Evolutionary conservation across 2,797 vertebrate species (phyloP), one percentile per base, ranked within the genome.

Genomic region (Melanogrammus aeglefinus): DNA sequence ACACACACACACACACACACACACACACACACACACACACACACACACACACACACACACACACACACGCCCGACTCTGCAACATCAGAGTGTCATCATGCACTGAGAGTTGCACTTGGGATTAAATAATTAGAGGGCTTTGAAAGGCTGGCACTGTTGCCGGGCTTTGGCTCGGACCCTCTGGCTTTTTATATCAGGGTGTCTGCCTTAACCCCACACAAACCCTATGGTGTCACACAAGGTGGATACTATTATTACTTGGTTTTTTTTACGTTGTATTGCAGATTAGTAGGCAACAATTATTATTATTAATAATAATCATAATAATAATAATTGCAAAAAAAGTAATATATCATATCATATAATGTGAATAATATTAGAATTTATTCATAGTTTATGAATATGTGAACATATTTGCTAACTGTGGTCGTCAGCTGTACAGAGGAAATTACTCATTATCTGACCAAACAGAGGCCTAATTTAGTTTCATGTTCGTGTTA

Each of bases 51-150:
- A 63, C 57, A 63, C 57, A 63, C 57, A 63, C 57, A 63, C 57
- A 63, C 57, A 63, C 57, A 63, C 57, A 63, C n/a, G 24, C 21
- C 2, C n/a, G 6, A 63, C 57, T 9, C 6, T 24, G 47, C 47
- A 18, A 57, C 47, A 57, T 21, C 57, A 24, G n/a, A n/a, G 57
- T n/a, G 57, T 63, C 21, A 24, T 63, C 57, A 90, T 89, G 86
- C 85, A 86, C 85, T 88, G 82, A 83, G 82, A 90, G 86, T 80
- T 88, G 89, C 88, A 85, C 81, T 3, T 41, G 69, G 87, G 90
- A 91, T 93, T 90, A 93, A 93, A 93, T 89, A 90, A 93, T 93
- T 91, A 91, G 79, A 76, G 80, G 77, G 84, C 77, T 88, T 74
- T 90, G 88, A 89, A 79, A 88, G 85, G 86, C 81, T 76, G 85